Conservation (phyloP, 1,140 invertebrate species). For the Patella vulgata region DNA sequence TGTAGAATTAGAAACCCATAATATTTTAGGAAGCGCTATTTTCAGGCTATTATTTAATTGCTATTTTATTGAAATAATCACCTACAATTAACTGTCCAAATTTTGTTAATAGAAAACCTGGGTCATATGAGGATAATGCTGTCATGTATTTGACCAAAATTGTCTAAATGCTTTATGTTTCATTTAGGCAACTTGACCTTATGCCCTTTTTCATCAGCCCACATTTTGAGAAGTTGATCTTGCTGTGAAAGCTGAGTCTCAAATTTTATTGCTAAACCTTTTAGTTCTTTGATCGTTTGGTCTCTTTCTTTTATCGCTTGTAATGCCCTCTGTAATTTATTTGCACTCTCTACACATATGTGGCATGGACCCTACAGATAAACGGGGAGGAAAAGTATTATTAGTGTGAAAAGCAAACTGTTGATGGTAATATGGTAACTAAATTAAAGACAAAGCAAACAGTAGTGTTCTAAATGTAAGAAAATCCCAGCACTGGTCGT, state of each 20-base stretch:
- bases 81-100: no score
- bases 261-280: conserved; percentile 37
- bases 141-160: no score
- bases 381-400: conserved; percentile 1
- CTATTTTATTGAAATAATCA: no score
- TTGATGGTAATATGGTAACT: not conserved
- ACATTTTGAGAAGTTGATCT: conserved; percentile 44
- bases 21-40: no score
- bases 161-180: no score
- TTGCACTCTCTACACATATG: conserved; percentile 40
- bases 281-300: conserved; percentile 42
- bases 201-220: conserved; percentile 46
- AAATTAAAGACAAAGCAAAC: not conserved
- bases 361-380: conserved; percentile 33
- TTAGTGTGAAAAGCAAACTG: not conserved
- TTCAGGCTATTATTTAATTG: no score
- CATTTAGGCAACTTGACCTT: no score
- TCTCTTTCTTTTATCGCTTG: conserved; percentile 40
- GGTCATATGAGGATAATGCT: no score
- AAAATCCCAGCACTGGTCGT: not conserved
- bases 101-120: no score
- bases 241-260: conserved; percentile 48
- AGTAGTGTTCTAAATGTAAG: not conserved
- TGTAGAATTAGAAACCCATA: no score
- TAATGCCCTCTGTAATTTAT: conserved; percentile 34